Conservation (phyloP, 2,797 vertebrate species). For the Melanogrammus aeglefinus region DNA sequence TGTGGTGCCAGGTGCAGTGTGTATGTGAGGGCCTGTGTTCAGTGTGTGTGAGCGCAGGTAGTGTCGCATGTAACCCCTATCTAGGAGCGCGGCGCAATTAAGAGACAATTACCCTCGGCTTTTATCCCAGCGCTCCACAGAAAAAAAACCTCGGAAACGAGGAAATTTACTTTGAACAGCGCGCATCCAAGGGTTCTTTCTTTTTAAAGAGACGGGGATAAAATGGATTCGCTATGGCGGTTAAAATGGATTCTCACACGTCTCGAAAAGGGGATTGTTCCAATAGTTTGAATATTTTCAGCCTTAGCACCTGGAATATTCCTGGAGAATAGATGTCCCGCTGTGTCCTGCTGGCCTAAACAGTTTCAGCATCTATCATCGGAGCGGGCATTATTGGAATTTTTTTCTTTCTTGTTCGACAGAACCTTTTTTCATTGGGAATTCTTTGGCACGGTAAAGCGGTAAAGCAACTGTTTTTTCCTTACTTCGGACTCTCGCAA, state of each 20-base stretch:
- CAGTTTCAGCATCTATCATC: background rate
- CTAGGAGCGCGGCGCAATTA: slow-evolving; percentile 43
- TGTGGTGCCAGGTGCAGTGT: too few species aligned
- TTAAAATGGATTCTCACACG: background rate
- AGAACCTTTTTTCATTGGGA: background rate
- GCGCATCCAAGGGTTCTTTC: background rate
- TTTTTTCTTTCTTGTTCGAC: background rate
- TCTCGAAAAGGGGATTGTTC: background rate
- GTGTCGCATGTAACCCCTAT: slow-evolving; percentile 41
- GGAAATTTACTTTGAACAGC: slow-evolving; percentile 11
- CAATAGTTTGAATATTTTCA: background rate
- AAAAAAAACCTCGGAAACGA: slow-evolving; percentile 7
- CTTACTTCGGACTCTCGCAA: background rate
- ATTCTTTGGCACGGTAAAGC: background rate
- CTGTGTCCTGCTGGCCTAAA: background rate
- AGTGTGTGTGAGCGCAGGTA: slow-evolving; percentile 3
- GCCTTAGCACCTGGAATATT: background rate
- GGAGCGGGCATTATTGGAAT: background rate
- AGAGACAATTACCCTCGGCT: slow-evolving; percentile 33
- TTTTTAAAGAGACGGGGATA: background rate
- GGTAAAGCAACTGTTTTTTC: background rate
- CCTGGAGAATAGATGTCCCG: background rate
- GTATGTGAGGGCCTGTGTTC: background rate
- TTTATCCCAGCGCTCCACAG: slow-evolving; percentile 2
- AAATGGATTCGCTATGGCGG: background rate